phyloP scores from a whole-genome alignment of 2,888 invertebrate genomes.

The Orthonychiurus folsomi region DNA sequence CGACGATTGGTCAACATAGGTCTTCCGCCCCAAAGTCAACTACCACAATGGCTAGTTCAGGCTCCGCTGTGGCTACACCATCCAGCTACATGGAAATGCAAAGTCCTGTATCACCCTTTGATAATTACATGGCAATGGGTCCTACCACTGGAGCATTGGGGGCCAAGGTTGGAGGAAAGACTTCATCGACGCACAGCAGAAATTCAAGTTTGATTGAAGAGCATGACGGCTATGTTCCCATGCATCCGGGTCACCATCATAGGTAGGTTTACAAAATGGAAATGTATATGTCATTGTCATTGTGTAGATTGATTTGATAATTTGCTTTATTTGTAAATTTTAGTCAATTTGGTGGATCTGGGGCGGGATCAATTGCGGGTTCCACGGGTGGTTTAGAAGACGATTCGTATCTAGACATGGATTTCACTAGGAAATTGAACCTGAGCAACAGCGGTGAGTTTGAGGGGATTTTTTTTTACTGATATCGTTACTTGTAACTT shows the following conservation, averaged over 20 bases:
- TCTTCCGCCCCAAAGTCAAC: not conserved
- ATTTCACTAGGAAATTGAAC: conserved; percentile 36
- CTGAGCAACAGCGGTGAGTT: conserved; percentile 38
- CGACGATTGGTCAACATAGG: conserved; percentile 19
- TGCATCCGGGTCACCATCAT: conserved; percentile 27
- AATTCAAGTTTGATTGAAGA: conserved; percentile 39
- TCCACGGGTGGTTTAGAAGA: conserved; percentile 36
- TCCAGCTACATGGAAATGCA: conserved; percentile 49
- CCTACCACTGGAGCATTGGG: conserved; percentile 41
- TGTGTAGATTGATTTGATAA: not conserved
- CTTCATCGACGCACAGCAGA: conserved; percentile 35
- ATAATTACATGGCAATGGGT: conserved; percentile 52
- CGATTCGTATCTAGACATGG: conserved; percentile 39
- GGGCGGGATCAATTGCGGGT: conserved; percentile 34
- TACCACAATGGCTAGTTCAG: conserved; percentile 18
- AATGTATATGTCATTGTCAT: not conserved
- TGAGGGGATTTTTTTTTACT: too few species aligned
- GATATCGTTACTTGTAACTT: too few species aligned
- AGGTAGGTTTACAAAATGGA: not conserved
- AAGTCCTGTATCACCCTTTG: conserved; percentile 49
- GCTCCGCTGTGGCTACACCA: conserved; percentile 27
- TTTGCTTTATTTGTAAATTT: conserved; percentile 11
- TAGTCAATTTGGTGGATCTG: conserved; percentile 36
- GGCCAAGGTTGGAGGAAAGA: not conserved
- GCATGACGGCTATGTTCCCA: conserved; percentile 36